Evolutionary conservation across 2,113 vertebrate genomes (phyloP), one percentile per base, ranked within the genome.

Genomic region (Guaruba guarouba): DNA sequence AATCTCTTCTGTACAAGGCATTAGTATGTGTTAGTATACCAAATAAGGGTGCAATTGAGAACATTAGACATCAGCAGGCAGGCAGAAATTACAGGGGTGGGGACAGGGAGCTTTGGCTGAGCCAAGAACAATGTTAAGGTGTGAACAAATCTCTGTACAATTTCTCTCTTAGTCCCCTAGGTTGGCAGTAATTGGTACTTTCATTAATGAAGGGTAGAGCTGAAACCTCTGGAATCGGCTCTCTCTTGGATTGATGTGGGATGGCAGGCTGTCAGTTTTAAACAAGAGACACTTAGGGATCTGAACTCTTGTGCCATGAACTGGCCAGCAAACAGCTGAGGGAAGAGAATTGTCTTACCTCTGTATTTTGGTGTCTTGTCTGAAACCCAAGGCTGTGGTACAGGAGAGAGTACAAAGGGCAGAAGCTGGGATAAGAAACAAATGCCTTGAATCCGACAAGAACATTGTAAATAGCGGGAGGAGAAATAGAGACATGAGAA

Each of bases 51-150:
- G 74, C 83, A 91, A 51, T 35, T n/a, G 55, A 75, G 57, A 95
- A 37, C 51, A 71, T 44, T 9, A 82, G 84, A 55, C 66, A 91
- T 85, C 62, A 82, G 48, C 83, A 92, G 59, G 28, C 86, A 92
- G 86, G 78, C 77, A 95, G 84, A 94, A 95, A 93, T 95, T 91
- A 68, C 41, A 91, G 48, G 83, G 69, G 57, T 91, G 89, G 81
- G 37, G 57, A 95, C 84, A 51, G 43, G 64, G n/a, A 95, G 55
- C 44, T 95, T 82, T 92, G 86, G 74, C 66, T 91, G 87, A 94
- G 41, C 49, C n/a, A 37, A 79, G 14, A 41, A 66, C 52, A 79
- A 82, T 48, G 25, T 70, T 83, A 80, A 92, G 23, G 67, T 33
- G 7, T 35, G 22, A 88, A 76, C 28, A 76, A 86, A 66, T 49